Evolutionary conservation across 2,888 invertebrate genomes (phyloP), one percentile per base, ranked within the genome.

Genomic region (Agrochola macilenta): DNA sequence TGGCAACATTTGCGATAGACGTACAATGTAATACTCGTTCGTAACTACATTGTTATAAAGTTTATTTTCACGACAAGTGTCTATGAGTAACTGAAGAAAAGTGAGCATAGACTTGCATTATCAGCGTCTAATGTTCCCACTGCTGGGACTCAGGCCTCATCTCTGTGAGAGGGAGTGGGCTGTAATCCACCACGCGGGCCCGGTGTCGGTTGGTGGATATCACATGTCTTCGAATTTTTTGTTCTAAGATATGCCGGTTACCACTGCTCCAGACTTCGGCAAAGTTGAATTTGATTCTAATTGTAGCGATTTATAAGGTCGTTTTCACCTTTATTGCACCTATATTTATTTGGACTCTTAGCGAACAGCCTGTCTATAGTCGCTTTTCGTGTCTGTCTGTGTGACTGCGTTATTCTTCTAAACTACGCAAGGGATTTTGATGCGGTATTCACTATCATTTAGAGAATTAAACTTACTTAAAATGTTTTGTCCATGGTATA

Each of bases 1-100:
- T 63, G 52, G 46, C 74, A 63, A 49, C 57, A 63, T 74, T 68
- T 71, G 49, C 12, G 2, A 52, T 78, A 52, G 79, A 78, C 57
- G n/a, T n/a, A 12, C n/a, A 54, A 52, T 64, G 1, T 64, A 72
- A 79, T 58, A 72, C 20, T 57, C 30, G 49, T 54, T 70, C 23
- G 4, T 77, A 57, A 49, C 17, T n/a, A 58, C 5, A 52, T 58
- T 57, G n/a, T 78, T 78, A 49, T 70, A 70, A 70, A 64, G 49
- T 57, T 63, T 39, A 64, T 70, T 23, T 30, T 17, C 8, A 69
- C 46, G 9, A 35, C 46, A 63, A 69, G 35, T 49, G 8, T 57
- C 23, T 63, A 57, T 39, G 35, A 49, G 23, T 39, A 63, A 49
- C 11, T 49, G 78, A 63, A 78, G 46, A 57, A 70, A 78, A 78